These are phyloP conservation scores for Sipha flava DNA, from an alignment of 1,140 invertebrate genomes.

Conservation along the genomic window DNA sequence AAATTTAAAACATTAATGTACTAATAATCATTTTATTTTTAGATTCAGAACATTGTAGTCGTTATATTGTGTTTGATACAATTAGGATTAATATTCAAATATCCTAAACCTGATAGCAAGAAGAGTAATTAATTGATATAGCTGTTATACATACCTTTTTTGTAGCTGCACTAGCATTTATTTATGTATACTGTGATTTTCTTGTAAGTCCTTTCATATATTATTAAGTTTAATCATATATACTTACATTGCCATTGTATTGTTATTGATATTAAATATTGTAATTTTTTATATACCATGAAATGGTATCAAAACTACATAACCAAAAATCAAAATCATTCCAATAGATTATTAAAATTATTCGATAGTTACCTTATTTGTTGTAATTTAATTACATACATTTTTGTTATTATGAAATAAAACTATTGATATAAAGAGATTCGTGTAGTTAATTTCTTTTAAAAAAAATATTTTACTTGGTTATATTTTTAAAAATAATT, in stretches of 20 bases:
- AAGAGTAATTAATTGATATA: background rate
- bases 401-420: background rate
- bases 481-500: no score
- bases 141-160: background rate
- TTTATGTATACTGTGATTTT: background rate
- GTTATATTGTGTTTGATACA: slow-evolving; percentile 53
- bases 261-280: background rate
- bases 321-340: slow-evolving; percentile 3
- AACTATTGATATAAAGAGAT: no score
- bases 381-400: background rate
- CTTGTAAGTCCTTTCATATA: background rate
- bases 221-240: background rate
- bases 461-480: no score
- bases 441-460: no score
- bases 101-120: slow-evolving; percentile 44
- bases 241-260: background rate
- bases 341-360: background rate
- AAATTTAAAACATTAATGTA: slow-evolving; percentile 38
- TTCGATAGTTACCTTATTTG: background rate
- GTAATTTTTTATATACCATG: background rate
- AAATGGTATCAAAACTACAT: background rate
- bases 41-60: slow-evolving; percentile 63
- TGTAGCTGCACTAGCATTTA: background rate
- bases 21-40: background rate
- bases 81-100: slow-evolving; percentile 57